Conservation (phyloP, 2,113 vertebrate genomes). For the Mustela lutreola region DNA sequence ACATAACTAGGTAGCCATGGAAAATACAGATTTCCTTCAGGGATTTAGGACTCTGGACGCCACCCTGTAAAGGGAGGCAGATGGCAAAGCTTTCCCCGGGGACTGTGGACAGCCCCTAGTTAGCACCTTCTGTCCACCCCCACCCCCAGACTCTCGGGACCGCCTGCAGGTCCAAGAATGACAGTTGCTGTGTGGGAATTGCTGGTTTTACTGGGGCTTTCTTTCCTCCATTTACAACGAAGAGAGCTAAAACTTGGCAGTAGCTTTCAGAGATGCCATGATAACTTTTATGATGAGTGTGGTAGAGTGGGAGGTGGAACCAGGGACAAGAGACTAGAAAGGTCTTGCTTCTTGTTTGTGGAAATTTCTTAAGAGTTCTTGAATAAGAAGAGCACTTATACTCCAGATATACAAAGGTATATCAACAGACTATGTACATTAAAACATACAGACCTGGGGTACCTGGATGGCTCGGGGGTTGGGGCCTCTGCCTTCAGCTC, state of each 20-base stretch:
- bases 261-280: not conserved
- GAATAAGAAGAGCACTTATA: not conserved
- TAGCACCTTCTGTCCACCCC: not conserved
- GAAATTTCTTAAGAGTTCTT: not conserved
- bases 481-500: no score
- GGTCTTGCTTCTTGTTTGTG: not conserved
- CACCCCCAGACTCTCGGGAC: not conserved
- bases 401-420: not conserved
- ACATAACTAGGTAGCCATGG: not conserved
- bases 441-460: not conserved
- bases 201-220: not conserved
- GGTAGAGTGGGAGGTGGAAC: not conserved
- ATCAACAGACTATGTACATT: not conserved
- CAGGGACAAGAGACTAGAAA: not conserved
- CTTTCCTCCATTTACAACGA: not conserved
- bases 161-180: not conserved
- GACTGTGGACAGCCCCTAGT: not conserved
- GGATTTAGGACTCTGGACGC: not conserved
- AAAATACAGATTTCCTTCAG: not conserved
- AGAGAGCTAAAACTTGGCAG: not conserved
- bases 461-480: no score
- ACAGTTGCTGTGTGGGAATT: not conserved
- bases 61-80: not conserved
- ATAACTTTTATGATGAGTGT: not conserved
- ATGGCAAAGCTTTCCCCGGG: not conserved